A percentile compares a stretch with the other conserved stretches of the same genome.
Conservation (phyloP, 2,113 vertebrate genomes). For the Ctenodactylus gundi region DNA sequence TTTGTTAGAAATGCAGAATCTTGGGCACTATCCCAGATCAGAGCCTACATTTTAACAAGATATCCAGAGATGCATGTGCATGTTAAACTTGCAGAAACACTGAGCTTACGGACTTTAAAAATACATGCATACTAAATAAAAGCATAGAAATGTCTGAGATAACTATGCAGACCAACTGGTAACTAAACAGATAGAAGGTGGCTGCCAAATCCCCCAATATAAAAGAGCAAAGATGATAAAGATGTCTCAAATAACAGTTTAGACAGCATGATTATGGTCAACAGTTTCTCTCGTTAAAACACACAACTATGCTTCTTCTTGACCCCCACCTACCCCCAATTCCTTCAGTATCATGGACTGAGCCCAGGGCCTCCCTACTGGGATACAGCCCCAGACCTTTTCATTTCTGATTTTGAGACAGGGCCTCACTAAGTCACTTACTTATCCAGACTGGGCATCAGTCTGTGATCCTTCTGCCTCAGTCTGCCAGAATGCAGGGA, state of each 20-base stretch:
- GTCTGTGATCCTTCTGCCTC: too few relatives aligned
- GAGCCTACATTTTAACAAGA: conserved; percentile 41
- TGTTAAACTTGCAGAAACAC: conserved; percentile 22
- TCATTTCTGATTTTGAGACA: too few relatives aligned
- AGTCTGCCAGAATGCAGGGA: too few relatives aligned
- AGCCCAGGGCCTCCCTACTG: too few relatives aligned
- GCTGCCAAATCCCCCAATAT: not conserved
- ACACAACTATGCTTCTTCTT: not conserved
- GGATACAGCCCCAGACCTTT: too few relatives aligned
- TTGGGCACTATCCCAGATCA: not conserved
- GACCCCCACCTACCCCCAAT: not conserved
- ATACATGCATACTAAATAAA: not conserved
- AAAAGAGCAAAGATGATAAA: not conserved
- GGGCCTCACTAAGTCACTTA: too few relatives aligned
- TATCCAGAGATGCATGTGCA: not conserved
- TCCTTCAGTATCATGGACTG: too few relatives aligned
- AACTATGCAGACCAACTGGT: not conserved
- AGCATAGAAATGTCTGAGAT: not conserved
- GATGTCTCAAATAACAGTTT: conserved; percentile 37
- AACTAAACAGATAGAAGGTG: not conserved
- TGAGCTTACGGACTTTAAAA: conserved; percentile 27
- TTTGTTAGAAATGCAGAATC: conserved; percentile 1
- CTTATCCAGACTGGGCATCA: too few relatives aligned
- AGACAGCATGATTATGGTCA: conserved; percentile 13
- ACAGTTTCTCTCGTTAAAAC: conserved; percentile 32